phyloP scores from a whole-genome alignment of 2,797 vertebrate genomes.

The Phataginus tetradactyla region DNA sequence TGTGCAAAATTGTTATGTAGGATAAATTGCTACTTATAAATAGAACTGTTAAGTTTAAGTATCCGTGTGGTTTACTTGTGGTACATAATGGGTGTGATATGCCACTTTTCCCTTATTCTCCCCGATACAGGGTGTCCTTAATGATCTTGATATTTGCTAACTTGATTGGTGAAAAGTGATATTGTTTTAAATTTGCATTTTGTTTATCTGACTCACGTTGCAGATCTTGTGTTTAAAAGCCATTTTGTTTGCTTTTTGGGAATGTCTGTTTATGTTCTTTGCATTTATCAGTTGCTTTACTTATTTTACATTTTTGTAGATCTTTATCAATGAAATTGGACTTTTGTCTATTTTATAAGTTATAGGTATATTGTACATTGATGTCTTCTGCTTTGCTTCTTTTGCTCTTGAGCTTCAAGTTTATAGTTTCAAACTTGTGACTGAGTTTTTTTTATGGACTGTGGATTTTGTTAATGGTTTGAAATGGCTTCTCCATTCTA shows the following conservation, averaged over 20 bases:
- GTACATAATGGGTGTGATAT: neutral
- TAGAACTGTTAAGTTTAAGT: neutral
- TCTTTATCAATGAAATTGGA: neutral
- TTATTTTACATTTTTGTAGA: neutral
- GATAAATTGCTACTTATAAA: neutral
- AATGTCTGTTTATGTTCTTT: neutral
- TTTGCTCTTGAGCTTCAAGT: slow-evolving; percentile 2
- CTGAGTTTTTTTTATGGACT: slow-evolving; percentile 16
- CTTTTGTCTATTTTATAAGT: neutral
- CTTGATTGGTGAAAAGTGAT: neutral
- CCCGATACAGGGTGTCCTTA: neutral
- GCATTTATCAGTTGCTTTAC: neutral
- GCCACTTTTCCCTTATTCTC: neutral
- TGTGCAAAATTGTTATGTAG: neutral
- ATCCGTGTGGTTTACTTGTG: neutral
- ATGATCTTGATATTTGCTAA: slow-evolving; percentile 2
- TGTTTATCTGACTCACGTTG: neutral
- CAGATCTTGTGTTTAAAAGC: slow-evolving; percentile 19
- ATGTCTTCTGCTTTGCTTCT: neutral
- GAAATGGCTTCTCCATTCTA: neutral
- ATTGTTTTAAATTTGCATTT: neutral
- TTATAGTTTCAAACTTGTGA: neutral
- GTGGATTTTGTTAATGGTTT: neutral
- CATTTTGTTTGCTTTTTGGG: neutral
- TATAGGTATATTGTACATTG: neutral